Evolutionary conservation across 1,140 invertebrate species (phyloP).

Genomic region (Vanessa atalanta): DNA sequence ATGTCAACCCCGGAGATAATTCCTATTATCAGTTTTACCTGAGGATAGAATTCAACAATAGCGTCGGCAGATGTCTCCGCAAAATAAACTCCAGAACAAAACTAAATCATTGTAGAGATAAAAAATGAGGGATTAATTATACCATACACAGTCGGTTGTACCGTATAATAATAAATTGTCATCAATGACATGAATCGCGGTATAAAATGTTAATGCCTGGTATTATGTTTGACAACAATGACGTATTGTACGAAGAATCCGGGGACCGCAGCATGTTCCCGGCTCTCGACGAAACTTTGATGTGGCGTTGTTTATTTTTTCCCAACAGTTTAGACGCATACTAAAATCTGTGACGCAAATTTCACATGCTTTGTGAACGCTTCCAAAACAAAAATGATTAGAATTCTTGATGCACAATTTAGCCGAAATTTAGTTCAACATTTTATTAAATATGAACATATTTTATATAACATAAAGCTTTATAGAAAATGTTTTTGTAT

Average conservation of each 20-base stretch:
- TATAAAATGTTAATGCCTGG: constrained; percentile 76
- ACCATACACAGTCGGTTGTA: constrained; percentile 56
- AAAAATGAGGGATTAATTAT: constrained; percentile 79
- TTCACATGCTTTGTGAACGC: constrained; percentile 27
- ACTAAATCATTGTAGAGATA: constrained; percentile 65
- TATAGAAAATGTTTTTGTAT: not conserved
- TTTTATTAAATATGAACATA: not conserved
- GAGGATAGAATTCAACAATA: constrained; percentile 68
- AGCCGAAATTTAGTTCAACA: constrained; percentile 7
- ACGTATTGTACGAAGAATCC: constrained; percentile 71
- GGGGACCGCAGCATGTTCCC: constrained; percentile 55
- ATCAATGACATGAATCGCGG: constrained; percentile 75
- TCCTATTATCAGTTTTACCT: constrained; percentile 74
- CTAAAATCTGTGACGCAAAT: constrained; percentile 40
- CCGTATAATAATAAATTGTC: constrained; percentile 74
- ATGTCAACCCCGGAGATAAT: constrained; percentile 76
- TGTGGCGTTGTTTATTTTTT: constrained; percentile 57
- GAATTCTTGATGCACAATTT: constrained; percentile 14
- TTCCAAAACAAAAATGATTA: constrained; percentile 16
- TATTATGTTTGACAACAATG: constrained; percentile 78
- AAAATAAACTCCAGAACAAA: constrained; percentile 73
- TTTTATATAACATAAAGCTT: not conserved
- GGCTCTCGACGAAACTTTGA: constrained; percentile 54
- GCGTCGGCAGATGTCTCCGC: constrained; percentile 73
- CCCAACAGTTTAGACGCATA: constrained; percentile 40